Conservation (phyloP, 2,888 invertebrate species). For the Caradrina clavipalpis region DNA sequence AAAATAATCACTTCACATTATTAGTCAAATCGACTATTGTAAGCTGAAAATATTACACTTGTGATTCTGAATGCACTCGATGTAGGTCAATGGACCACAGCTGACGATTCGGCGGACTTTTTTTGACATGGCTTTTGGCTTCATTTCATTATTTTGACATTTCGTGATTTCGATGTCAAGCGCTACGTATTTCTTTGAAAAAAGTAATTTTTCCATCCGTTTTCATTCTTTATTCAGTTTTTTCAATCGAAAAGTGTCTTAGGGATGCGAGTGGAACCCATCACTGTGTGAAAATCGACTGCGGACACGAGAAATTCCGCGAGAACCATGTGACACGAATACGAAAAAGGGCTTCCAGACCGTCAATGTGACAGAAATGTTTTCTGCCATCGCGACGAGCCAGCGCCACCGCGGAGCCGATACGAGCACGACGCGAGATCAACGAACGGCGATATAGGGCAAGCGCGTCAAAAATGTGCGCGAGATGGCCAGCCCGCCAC, state of each 20-base stretch:
- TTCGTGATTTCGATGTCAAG: constrained; percentile 90
- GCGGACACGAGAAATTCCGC: constrained; percentile 82
- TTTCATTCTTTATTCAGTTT: constrained; percentile 76
- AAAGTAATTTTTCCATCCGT: constrained; percentile 81
- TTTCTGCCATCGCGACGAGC: constrained; percentile 89
- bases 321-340: constrained; percentile 91
- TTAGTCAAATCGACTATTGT: constrained; percentile 20
- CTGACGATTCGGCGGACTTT: constrained; percentile 88
- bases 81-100: constrained; percentile 78
- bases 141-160: constrained; percentile 91
- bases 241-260: constrained; percentile 74
- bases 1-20: neutral
- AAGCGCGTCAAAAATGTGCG: constrained; percentile 89
- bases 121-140: constrained; percentile 90
- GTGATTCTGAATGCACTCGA: constrained; percentile 63
- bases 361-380: constrained; percentile 91
- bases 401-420: constrained; percentile 83
- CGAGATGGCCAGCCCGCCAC: constrained; percentile 91
- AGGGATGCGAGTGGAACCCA: constrained; percentile 67
- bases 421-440: constrained; percentile 83
- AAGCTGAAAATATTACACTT: constrained; percentile 55
- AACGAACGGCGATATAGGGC: constrained; percentile 85
- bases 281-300: constrained; percentile 68
- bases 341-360: constrained; percentile 90
- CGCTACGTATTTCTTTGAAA: constrained; percentile 89